Evolutionary conservation across 2,888 invertebrate species (phyloP).

Genomic region (Leuctra nigra): DNA sequence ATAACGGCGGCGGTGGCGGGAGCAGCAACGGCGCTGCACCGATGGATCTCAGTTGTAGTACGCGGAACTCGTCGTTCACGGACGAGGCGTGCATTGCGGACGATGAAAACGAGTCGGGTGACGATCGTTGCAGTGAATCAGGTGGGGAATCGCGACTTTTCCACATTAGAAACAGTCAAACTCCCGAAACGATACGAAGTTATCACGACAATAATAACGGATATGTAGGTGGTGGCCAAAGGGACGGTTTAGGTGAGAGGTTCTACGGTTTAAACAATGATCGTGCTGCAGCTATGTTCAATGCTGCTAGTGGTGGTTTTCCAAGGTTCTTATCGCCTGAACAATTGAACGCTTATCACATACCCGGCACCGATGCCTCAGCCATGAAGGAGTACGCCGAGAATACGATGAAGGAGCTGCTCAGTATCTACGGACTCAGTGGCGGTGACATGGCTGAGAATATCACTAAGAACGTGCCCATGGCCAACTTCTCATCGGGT

Average conservation of each 20-base stretch:
- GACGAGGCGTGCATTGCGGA: conserved; percentile 8
- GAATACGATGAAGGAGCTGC: conserved; percentile 70
- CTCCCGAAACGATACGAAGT: too few relatives aligned
- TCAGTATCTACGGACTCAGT: conserved; percentile 69
- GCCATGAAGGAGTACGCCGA: conserved; percentile 70
- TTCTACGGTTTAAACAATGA: not conserved
- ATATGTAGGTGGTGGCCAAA: not conserved
- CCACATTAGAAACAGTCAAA: conserved; percentile 3
- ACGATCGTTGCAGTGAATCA: conserved; percentile 4
- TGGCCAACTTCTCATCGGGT: conserved; percentile 63
- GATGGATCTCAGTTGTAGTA: conserved; percentile 17
- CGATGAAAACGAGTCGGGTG: conserved; percentile 13
- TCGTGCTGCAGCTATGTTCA: conserved; percentile 38
- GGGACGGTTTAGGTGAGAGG: not conserved
- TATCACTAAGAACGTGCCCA: conserved; percentile 60
- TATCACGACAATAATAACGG: conserved; percentile 6
- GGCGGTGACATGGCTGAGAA: conserved; percentile 60
- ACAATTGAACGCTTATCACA: conserved; percentile 21
- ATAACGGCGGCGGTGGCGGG: conserved; percentile 48
- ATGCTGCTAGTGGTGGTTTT: conserved; percentile 2
- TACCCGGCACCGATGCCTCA: conserved; percentile 43
- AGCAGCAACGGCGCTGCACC: conserved; percentile 39
- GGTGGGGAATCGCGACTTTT: conserved; percentile 11
- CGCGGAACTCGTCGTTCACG: conserved; percentile 3
- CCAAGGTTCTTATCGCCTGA: conserved; percentile 21